These are phyloP conservation scores for Cygnus olor DNA, from an alignment of 2,797 vertebrate species.

Conservation along the genomic window DNA sequence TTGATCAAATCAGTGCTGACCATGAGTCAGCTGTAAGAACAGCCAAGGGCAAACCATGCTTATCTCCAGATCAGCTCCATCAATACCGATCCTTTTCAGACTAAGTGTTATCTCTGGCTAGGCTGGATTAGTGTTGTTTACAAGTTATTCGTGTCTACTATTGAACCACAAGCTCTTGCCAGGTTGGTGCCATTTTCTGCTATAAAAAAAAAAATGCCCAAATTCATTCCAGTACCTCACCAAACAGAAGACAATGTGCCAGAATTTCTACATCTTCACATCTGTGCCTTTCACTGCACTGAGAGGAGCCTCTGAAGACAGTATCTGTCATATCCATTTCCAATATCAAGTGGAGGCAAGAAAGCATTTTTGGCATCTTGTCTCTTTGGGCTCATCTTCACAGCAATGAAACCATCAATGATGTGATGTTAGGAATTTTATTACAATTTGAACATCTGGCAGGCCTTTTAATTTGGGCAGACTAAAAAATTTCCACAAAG, in stretches of 20 bases:
- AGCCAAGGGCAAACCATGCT: not conserved
- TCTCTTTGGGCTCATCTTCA: not conserved
- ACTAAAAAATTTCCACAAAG: conserved; percentile 2
- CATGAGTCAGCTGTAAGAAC: not conserved
- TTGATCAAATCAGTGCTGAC: not conserved
- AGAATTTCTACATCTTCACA: not conserved
- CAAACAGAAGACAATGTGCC: not conserved
- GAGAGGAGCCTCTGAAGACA: not conserved
- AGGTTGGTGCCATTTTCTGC: not conserved
- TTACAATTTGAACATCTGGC: conserved; percentile 23
- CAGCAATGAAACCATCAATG: conserved; percentile 18
- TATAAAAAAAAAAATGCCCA: not conserved
- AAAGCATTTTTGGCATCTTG: conserved; percentile 23
- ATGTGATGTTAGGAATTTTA: conserved; percentile 12
- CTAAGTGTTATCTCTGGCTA: not conserved
- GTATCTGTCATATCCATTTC: not conserved
- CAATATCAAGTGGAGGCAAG: not conserved
- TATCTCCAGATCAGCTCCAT: not conserved
- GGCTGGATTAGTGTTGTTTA: not conserved
- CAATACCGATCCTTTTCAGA: not conserved
- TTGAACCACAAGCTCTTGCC: not conserved
- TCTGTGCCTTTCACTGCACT: not conserved
- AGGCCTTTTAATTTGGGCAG: conserved; percentile 14
- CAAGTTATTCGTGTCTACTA: not conserved
- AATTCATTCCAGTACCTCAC: not conserved